Percentiles rank a stretch among this genome's conserved stretches.
These are phyloP conservation scores for Trematomus loennbergii DNA, from an alignment of 2,113 vertebrate genomes.

Conservation along the genomic window DNA sequence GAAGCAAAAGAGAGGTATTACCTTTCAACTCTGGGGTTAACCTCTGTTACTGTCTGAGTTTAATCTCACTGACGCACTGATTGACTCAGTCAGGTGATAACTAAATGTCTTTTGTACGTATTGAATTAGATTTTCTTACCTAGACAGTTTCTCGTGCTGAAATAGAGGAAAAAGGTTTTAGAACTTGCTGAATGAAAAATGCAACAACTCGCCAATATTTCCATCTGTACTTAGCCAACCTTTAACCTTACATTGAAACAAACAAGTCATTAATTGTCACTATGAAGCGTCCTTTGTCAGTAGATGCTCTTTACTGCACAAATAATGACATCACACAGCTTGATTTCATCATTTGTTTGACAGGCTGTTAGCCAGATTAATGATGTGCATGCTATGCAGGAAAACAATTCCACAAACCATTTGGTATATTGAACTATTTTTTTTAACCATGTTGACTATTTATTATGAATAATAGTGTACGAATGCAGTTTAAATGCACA, in stretches of 20 bases:
- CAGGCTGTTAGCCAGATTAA: slow-evolving; percentile 21
- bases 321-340: slow-evolving; percentile 17
- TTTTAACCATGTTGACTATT: background rate
- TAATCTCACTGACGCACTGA: background rate
- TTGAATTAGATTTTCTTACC: slow-evolving; percentile 83
- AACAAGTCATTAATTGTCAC: background rate
- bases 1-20: background rate
- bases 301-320: slow-evolving; percentile 2
- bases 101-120: background rate
- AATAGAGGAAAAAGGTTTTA: slow-evolving; percentile 71
- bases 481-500: background rate
- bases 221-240: background rate
- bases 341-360: slow-evolving; percentile 7
- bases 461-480: background rate
- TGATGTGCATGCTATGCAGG: background rate
- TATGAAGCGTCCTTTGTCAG: background rate
- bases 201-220: background rate
- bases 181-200: background rate
- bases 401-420: background rate
- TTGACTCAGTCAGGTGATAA: background rate
- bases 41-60: background rate
- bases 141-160: slow-evolving; percentile 90
- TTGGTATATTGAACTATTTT: background rate
- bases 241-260: slow-evolving; percentile 8
- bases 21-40: background rate